A percentile compares a stretch with the other conserved stretches of the same genome.
Evolutionary conservation across 2,797 vertebrate genomes (phyloP).

Genomic region (Paramormyrops hopkinsi): DNA sequence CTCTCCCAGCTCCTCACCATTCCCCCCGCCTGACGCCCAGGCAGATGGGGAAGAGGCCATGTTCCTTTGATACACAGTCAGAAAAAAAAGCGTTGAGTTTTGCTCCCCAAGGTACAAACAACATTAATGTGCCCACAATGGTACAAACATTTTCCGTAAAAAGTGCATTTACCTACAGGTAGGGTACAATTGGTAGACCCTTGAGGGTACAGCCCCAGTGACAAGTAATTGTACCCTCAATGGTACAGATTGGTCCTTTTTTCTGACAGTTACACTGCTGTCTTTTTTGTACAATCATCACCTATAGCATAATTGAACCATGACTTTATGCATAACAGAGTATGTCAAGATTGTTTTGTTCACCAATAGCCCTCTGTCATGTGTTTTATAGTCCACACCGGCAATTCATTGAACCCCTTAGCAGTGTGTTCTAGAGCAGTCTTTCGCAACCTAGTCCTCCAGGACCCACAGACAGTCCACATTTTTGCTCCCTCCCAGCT

Average conservation of each 20-base stretch:
- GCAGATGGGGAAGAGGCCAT: slow-evolving; percentile 1
- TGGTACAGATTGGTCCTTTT: background rate
- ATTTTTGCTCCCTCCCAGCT: background rate
- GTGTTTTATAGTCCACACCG: background rate
- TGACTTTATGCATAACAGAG: background rate
- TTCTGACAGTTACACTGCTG: background rate
- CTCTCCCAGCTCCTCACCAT: background rate
- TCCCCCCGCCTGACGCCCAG: background rate
- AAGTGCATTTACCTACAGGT: background rate
- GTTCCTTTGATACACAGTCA: background rate
- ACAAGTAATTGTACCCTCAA: background rate
- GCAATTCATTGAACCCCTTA: background rate
- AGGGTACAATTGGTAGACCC: background rate
- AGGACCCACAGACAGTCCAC: background rate
- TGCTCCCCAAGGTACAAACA: background rate
- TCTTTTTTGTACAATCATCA: background rate
- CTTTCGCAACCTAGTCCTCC: background rate
- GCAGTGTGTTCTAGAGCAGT: background rate
- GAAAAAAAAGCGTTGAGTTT: background rate
- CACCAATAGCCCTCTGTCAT: background rate
- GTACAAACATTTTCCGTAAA: background rate
- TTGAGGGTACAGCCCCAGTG: background rate
- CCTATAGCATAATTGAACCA: background rate
- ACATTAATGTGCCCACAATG: background rate
- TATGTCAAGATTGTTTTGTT: background rate